Base-by-base conservation (phyloP, 2,797 vertebrate species). In the Microctenopoma lineatum region DNA sequence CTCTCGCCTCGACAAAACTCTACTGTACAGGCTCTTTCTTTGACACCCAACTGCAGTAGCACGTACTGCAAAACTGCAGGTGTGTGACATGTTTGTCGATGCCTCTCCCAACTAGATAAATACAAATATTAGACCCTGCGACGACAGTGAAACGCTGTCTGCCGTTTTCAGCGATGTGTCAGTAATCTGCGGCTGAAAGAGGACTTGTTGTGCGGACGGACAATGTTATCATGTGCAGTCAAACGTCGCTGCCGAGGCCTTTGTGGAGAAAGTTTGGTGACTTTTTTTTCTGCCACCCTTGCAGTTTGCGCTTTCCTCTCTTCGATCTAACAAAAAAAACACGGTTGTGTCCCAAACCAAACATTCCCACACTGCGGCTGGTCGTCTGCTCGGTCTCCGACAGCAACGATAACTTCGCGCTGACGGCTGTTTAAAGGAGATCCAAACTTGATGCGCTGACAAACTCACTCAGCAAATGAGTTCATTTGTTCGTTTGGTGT, bases 321-420 rank as follows among this genome's bases (percentile, higher is more conserved):
- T 83, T 92, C 80, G 64, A 83, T 75, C 83, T 81, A 92, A 95
- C 95, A 97, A 95, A 97, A 97, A 98, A 94, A 97, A 98, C 97
- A 97, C 85, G 92, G 95, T 95, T 95, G 94, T 93, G 92, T 95
- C 96, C 95, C 95, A 96, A 96, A 96, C 95, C 94, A 98, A 99
- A 98, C 96, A 97, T 98, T 96, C 96, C 95, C 96, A 97, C 96
- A 95, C 92, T 92, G 92, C 80, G 93, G 94, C 91, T 92, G 92
- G 91, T 93, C 91, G 94, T 93, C 92, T 87, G 94, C 92, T 52
- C 85, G 85, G 93, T 93, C 94, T 92, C 84, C 79, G 91, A 86
- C 91, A 93, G 90, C 92, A 90, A 89, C 89, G 94, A 92, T 87
- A 91, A 88, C 48, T 29, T 29, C 4, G 44, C 36, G 47, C 92